Evolutionary conservation across 1,140 invertebrate species (phyloP).

Genomic region (Ceratitis capitata): DNA sequence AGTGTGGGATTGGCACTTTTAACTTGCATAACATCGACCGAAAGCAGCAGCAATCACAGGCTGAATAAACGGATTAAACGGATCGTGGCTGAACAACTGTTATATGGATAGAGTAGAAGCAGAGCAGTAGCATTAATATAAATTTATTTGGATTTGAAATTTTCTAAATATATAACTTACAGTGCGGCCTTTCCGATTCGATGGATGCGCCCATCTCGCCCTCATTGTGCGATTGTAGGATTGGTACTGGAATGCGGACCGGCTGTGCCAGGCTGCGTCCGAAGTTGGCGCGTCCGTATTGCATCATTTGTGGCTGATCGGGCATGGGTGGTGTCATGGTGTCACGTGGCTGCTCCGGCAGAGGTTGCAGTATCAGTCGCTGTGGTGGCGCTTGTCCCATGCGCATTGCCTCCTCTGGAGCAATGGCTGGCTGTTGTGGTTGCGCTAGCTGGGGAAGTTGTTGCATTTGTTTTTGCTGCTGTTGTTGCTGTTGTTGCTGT

Average conservation of each 20-base stretch:
- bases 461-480: conserved; percentile 55
- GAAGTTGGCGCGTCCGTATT: conserved; percentile 67
- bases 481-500: conserved; percentile 53
- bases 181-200: conserved; percentile 70
- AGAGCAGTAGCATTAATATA: background rate
- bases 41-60: conserved; percentile 71
- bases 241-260: conserved; percentile 68
- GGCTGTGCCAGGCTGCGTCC: conserved; percentile 66
- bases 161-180: conserved; percentile 64
- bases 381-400: conserved; percentile 57
- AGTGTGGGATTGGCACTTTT: background rate
- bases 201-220: conserved; percentile 55
- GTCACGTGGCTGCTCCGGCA: conserved; percentile 63
- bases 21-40: background rate
- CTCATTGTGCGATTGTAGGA: conserved; percentile 67
- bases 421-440: conserved; percentile 40
- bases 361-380: conserved; percentile 60
- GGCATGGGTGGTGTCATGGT: conserved; percentile 64
- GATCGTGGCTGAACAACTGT: conserved; percentile 75
- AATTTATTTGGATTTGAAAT: background rate
- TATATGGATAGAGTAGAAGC: conserved; percentile 45
- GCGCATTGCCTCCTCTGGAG: conserved; percentile 47
- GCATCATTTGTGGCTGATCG: conserved; percentile 58
- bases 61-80: conserved; percentile 71
- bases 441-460: conserved; percentile 48